Evolutionary conservation across 2,797 vertebrate species (phyloP).

Genomic region (Coccyzus lansbergi): DNA sequence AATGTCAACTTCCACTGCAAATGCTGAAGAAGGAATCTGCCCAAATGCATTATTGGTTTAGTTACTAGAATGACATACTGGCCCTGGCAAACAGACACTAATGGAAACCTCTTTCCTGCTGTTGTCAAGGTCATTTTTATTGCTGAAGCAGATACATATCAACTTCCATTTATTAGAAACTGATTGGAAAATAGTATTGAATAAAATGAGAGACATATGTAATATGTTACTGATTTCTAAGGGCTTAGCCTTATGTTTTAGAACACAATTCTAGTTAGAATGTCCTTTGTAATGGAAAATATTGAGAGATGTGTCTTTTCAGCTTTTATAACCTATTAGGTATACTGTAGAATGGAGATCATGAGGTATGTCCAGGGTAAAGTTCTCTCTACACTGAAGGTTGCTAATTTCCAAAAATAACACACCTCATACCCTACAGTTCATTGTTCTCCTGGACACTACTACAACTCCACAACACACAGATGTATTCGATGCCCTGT

Average conservation of each 20-base stretch:
- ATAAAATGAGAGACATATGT: background rate
- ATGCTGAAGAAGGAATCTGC: background rate
- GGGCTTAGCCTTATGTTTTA: background rate
- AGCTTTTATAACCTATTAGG: background rate
- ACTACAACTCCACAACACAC: constrained; percentile 93
- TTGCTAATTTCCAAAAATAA: background rate
- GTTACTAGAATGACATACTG: background rate
- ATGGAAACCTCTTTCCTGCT: background rate
- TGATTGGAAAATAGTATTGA: background rate
- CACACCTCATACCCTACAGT: constrained; percentile 76
- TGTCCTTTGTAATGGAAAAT: background rate
- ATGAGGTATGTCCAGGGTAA: background rate
- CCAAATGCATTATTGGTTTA: background rate
- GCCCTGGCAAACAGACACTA: background rate
- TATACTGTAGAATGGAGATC: background rate
- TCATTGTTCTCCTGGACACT: constrained; percentile 94
- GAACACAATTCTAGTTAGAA: background rate
- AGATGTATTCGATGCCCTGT: constrained; percentile 91
- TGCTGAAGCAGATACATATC: background rate
- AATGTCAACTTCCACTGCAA: background rate
- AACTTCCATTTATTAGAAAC: background rate
- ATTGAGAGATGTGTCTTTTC: background rate
- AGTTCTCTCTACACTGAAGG: background rate
- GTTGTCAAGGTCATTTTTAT: background rate
- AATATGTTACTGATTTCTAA: accelerated